Evolutionary conservation across 92 coral and sea anemone genomes (phyloP).

Genomic region (Phymanthus crucifer): DNA sequence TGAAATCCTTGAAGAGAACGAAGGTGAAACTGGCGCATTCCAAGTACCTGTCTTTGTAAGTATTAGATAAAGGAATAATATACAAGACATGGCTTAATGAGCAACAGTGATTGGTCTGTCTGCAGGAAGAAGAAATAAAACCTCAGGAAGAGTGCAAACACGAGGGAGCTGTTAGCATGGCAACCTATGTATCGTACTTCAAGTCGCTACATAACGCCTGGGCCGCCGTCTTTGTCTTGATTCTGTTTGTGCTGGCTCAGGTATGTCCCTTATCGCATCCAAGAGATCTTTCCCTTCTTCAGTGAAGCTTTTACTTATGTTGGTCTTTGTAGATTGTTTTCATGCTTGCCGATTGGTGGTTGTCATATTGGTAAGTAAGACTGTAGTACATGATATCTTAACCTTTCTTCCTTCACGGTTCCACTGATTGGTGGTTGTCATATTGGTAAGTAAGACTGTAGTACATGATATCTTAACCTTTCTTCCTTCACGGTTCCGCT

Average conservation of each 20-base stretch:
- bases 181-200: constrained; percentile 69
- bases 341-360: constrained; percentile 47
- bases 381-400: neutral
- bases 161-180: constrained; percentile 70
- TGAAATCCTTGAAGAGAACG: constrained; percentile 40
- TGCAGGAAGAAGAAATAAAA: constrained; percentile 55
- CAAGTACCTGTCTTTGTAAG: constrained; percentile 45
- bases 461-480: neutral
- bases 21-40: constrained; percentile 31
- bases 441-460: constrained; percentile 27
- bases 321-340: constrained; percentile 14
- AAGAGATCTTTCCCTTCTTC: neutral
- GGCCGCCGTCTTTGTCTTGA: constrained; percentile 59
- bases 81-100: neutral
- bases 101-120: no score
- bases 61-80: neutral
- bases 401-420: neutral
- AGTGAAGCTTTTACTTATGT: neutral
- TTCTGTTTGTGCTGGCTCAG: constrained; percentile 64
- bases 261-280: constrained; percentile 43
- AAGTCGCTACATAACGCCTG: constrained; percentile 61
- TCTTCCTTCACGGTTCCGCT: neutral
- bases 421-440: constrained; percentile 28
- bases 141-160: constrained; percentile 61
- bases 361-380: constrained; percentile 39